These are phyloP conservation scores for Cataglyphis cursor DNA, from an alignment of 2,888 invertebrate genomes.

Conservation along the genomic window DNA sequence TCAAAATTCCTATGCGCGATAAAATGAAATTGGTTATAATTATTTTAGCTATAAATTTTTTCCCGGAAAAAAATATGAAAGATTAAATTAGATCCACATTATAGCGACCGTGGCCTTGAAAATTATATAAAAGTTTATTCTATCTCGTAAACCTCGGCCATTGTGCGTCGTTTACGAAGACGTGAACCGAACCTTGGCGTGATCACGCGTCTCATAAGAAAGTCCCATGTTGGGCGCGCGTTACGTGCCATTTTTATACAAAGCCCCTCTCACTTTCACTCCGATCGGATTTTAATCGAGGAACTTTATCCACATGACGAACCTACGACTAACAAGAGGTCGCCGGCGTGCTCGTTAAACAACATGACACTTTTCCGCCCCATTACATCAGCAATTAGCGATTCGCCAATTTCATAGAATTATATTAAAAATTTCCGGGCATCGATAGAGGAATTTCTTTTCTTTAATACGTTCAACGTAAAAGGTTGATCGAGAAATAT, in stretches of 20 bases:
- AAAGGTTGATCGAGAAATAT: background rate
- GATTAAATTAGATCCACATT: background rate
- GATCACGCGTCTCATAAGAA: background rate
- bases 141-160: conserved; percentile 25
- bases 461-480: background rate
- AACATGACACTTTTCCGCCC: conserved; percentile 65
- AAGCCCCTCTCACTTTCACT: conserved; percentile 82
- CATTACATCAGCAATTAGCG: conserved; percentile 35
- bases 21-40: background rate
- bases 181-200: background rate
- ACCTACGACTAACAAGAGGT: background rate
- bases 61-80: background rate
- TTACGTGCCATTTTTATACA: conserved; percentile 73
- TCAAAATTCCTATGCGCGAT: background rate
- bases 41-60: background rate
- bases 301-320: background rate
- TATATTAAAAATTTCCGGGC: background rate
- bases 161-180: conserved; percentile 2
- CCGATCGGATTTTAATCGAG: conserved; percentile 66
- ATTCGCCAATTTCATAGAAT: conserved; percentile 2
- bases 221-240: background rate
- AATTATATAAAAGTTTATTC: background rate
- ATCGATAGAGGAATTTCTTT: too few relatives aligned
- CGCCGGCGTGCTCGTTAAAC: conserved; percentile 60
- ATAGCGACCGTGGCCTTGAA: conserved; percentile 15